phyloP scores from a whole-genome alignment of 2,113 vertebrate genomes.

The Plotosus lineatus region DNA sequence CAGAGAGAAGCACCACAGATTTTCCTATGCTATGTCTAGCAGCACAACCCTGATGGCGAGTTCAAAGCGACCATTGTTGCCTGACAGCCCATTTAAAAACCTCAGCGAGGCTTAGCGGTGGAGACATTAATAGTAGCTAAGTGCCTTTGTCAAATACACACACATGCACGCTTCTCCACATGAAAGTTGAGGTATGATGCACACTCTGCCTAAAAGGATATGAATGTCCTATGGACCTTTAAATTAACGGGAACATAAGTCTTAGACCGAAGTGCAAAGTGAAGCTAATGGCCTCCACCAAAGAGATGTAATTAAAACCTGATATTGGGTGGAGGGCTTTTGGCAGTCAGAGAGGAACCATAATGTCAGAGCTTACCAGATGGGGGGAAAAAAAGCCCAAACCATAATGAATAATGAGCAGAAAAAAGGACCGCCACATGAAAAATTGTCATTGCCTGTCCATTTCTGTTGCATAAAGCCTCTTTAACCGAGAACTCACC shows the following conservation, averaged over 20 bases:
- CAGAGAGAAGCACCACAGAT: conserved; percentile 23
- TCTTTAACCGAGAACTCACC: neutral
- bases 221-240: conserved; percentile 50
- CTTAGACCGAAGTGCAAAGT: conserved; percentile 34
- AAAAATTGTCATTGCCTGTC: neutral
- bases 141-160: conserved; percentile 53
- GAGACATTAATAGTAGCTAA: conserved; percentile 52
- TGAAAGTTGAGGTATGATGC: conserved; percentile 45
- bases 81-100: conserved; percentile 51
- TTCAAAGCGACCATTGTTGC: conserved; percentile 51
- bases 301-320: conserved; percentile 54
- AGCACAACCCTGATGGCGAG: conserved; percentile 40
- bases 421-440: neutral
- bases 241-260: conserved; percentile 45
- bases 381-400: neutral
- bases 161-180: conserved; percentile 46
- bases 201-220: conserved; percentile 44
- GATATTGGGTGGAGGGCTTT: conserved; percentile 40
- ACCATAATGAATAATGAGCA: neutral
- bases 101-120: conserved; percentile 49
- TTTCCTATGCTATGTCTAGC: conserved; percentile 37
- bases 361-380: conserved; percentile 26
- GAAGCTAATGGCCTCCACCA: conserved; percentile 41
- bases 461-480: neutral
- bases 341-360: conserved; percentile 31